Base-by-base conservation (phyloP, 1,140 invertebrate species). In the Hyles vespertilio region DNA sequence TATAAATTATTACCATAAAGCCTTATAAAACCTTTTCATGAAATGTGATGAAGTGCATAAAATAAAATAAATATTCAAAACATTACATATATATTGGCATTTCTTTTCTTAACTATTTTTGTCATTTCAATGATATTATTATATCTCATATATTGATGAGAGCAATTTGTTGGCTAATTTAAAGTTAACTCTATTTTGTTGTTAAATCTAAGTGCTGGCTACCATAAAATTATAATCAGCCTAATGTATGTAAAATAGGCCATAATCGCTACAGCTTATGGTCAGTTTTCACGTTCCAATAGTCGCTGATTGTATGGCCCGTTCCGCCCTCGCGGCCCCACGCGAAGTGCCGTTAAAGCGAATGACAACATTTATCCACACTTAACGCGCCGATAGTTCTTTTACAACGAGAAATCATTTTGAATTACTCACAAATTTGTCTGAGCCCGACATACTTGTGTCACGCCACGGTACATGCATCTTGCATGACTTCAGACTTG, bases 301-400 rank as follows among this genome's bases (percentile, higher is more conserved):
- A 9, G n/a, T 10, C 58, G 61, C 64, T 22, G 5, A 2, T 58
- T 63, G 48, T 36, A n/a, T 61, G 51, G 65, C 65, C 62, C 46
- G 0, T 44, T 4, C 32, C 52, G 55, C 40, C 61, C 12, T 65
- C 48, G 58, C 62, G 74, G 64, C 75, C 75, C 69, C 74, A 79
- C 74, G 70, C 72, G 59, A 70, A 51, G 64, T 63, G 56, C 67
- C 77, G 67, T 79, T 74, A 77, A 79, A 70, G 58, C 51, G 61
- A 80, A 74, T 70, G 77, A 74, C 73, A 76, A 77, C 79, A 75
- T 77, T 77, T 77, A 72, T 74, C 73, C 72, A 65, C 59, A 70
- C 66, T 70, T 70, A 74, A 68, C 70, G 58, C 55, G 49, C 62
- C 66, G 45, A 70, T 68, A 67, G 56, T 65, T 61, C 61, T 70